Base-by-base conservation (phyloP, 2,113 vertebrate species). In the Sebastes schlegelii region DNA sequence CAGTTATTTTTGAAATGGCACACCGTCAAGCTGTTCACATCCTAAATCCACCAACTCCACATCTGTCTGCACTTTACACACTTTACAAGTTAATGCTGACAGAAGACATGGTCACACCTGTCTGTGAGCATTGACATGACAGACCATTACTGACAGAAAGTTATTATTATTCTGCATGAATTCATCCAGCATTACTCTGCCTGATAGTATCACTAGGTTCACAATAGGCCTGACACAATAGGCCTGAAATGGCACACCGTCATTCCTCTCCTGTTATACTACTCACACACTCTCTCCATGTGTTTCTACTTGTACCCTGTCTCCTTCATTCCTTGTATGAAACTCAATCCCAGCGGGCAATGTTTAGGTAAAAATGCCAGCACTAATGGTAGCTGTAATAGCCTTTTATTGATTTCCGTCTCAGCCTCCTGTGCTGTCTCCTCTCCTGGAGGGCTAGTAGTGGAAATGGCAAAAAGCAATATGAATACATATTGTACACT, bases 371-470 rank as follows among this genome's bases (percentile, higher is more conserved):
- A 67, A 83, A 74, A 71, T 81, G 67, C 61, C 80, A 74, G 77
- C 2, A 4, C 67, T 88, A 88, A 91, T 91, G 77, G 87, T 40
- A 77, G 84, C 84, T 77, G 46, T 88, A 89, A 90, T 82, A 86
- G 71, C 76, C 34, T 79, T 68, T 60, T 88, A 91, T 92, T 89
- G 89, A 88, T 91, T 91, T 85, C 43, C 70, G 54, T 49, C 69
- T 83, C 64, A 14, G 42, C 68, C 69, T 87, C 57, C 68, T 40
- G 21, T 72, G 14, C 11, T 45, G 23, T 74, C 79, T 86, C 57
- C 52, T 77, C 26, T 78, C 17, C 16, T 76, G 64, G 26, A 82
- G 66, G 40, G 19, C 43, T 60, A 60, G 63, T 48, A 52, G 48
- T 70, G 34, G 52, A 84, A 48, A 11, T 4, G 14, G 75, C 63